phyloP scores from a whole-genome alignment of 2,888 invertebrate species.

The Artemia sp. region DNA sequence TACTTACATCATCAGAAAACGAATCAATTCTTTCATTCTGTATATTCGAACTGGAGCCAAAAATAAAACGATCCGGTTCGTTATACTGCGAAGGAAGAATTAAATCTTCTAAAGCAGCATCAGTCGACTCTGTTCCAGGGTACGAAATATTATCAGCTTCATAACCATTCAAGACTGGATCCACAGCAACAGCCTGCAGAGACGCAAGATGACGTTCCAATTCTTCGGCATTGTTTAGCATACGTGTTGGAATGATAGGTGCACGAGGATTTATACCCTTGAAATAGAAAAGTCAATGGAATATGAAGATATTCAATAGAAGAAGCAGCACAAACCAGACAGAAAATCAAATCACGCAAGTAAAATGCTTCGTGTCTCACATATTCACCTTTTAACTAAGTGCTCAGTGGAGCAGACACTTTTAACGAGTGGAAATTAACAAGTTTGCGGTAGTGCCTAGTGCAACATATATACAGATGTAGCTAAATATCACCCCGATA shows the following conservation, averaged over 20 bases:
- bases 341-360: no score
- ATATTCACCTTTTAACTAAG: no score
- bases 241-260: conserved; percentile 71
- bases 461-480: no score
- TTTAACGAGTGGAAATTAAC: no score
- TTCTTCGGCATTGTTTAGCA: conserved; percentile 70
- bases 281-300: conserved; percentile 23
- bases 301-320: no score
- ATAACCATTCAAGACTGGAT: not conserved
- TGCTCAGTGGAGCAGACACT: no score
- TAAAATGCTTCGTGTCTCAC: no score
- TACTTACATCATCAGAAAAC: not conserved
- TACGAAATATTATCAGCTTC: not conserved
- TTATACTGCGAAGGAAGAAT: conserved; percentile 3
- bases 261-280: conserved; percentile 55
- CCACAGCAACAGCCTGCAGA: conserved; percentile 48
- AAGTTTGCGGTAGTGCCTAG: no score
- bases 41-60: not conserved
- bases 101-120: conserved; percentile 17
- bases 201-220: conserved; percentile 54
- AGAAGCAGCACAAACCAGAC: no score
- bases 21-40: no score
- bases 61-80: not conserved
- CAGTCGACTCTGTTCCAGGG: conserved; percentile 14
- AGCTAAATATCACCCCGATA: no score